Evolutionary conservation across 2,888 invertebrate species (phyloP).

Genomic region (Ennomos fuscantarius): DNA sequence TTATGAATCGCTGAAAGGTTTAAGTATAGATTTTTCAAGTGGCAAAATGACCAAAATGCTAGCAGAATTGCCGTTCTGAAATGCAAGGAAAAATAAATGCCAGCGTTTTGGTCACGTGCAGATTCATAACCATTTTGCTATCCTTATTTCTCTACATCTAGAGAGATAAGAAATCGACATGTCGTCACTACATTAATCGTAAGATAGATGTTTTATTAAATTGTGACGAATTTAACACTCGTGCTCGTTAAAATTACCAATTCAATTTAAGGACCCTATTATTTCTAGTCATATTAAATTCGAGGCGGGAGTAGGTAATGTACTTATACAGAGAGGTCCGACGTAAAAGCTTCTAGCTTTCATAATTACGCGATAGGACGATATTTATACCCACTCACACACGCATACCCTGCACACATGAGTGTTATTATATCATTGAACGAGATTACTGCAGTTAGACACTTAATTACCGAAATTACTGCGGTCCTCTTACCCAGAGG

Average conservation of each 20-base stretch:
- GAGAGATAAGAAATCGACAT: no score
- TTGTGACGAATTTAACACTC: slow-evolving; percentile 9
- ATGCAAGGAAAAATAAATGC: no score
- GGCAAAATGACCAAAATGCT: no score
- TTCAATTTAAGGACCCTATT: slow-evolving; percentile 25
- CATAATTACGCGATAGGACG: slow-evolving; percentile 27
- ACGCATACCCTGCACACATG: slow-evolving; percentile 18
- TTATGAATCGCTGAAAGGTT: no score
- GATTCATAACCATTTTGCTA: no score
- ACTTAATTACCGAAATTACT: slow-evolving; percentile 38
- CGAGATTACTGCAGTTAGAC: slow-evolving; percentile 36
- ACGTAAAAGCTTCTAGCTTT: slow-evolving; percentile 23
- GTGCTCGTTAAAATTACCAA: slow-evolving; percentile 17
- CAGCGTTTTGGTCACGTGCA: no score
- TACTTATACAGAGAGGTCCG: slow-evolving; percentile 13
- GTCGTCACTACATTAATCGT: no score
- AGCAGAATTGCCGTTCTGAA: no score
- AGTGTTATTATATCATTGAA: slow-evolving; percentile 29
- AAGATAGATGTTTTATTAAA: slow-evolving; percentile 1
- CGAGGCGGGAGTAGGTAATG: slow-evolving; percentile 9
- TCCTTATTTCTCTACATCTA: no score
- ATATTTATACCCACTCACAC: slow-evolving; percentile 24
- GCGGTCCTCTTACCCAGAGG: slow-evolving; percentile 28
- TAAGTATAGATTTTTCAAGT: no score
- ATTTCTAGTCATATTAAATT: slow-evolving; percentile 23